Conservation (phyloP, 2,113 vertebrate genomes). For the Actenoides hombroni region DNA sequence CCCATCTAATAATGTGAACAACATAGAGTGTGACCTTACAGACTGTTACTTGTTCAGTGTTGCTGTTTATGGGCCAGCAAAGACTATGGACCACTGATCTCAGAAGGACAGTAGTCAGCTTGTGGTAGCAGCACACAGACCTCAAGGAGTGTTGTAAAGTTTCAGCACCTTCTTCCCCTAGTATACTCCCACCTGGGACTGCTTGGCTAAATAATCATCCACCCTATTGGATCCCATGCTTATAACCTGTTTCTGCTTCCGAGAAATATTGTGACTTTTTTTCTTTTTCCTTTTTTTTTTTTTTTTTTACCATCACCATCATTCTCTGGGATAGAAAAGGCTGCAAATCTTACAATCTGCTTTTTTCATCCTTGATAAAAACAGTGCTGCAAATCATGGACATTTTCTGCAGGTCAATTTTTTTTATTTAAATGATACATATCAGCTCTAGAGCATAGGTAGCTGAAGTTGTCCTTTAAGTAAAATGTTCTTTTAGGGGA, state of each 20-base stretch:
- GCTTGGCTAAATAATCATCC: background rate
- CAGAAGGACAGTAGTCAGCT: background rate
- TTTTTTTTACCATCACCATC: background rate
- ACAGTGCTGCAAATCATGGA: background rate
- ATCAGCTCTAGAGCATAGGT: background rate
- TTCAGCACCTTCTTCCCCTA: background rate
- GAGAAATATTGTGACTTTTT: background rate
- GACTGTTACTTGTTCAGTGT: background rate
- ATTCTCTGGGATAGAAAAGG: background rate
- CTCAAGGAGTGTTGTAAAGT: rapidly evolving
- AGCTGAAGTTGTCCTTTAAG: background rate
- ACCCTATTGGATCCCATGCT: background rate
- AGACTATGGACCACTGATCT: background rate
- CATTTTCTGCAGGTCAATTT: background rate
- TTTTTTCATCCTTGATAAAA: background rate
- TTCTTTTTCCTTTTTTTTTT: background rate
- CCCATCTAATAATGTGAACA: background rate
- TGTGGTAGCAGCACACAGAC: background rate
- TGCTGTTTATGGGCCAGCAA: background rate
- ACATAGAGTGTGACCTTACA: rapidly evolving
- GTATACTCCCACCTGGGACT: background rate
- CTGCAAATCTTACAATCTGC: background rate
- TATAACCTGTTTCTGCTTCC: background rate
- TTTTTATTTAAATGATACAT: background rate
- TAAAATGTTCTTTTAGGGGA: background rate